phyloP scores from a whole-genome alignment of 2,888 invertebrate genomes.

The Scaptomyza polygonia region DNA sequence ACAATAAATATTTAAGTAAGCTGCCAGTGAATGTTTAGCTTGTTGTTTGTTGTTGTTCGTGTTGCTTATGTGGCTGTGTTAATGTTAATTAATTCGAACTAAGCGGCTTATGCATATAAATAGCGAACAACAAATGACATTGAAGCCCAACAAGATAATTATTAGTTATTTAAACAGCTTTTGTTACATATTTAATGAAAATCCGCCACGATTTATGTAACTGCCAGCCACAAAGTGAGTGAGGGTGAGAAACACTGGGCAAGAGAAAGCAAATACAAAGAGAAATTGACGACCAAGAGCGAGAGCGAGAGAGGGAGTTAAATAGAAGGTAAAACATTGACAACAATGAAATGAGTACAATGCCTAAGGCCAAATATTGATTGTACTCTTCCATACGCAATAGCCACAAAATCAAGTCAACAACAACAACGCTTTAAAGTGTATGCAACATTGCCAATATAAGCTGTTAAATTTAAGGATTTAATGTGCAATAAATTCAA shows the following conservation, averaged over 20 bases:
- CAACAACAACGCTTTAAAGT: background rate
- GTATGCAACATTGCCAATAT: background rate
- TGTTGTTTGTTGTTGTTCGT: conserved; percentile 12
- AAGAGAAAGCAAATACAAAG: background rate
- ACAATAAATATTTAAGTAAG: conserved; percentile 69
- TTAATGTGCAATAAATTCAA: background rate
- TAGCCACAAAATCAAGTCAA: background rate
- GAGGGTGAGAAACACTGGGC: background rate
- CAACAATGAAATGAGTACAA: conserved; percentile 40
- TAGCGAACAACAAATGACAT: conserved; percentile 60
- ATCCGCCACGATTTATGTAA: conserved; percentile 63
- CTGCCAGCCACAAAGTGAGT: conserved; percentile 21
- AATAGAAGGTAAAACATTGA: conserved; percentile 14
- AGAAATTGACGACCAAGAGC: background rate
- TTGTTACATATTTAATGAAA: conserved; percentile 68
- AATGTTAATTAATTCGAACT: conserved; percentile 77
- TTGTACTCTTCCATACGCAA: conserved; percentile 34
- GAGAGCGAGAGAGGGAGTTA: background rate
- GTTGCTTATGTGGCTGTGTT: conserved; percentile 51
- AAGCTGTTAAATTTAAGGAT: too few relatives aligned
- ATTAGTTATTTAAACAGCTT: conserved; percentile 78
- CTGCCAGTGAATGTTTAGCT: conserved; percentile 36
- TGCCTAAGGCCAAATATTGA: conserved; percentile 55
- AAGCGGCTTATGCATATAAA: conserved; percentile 75
- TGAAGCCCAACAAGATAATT: conserved; percentile 75